A percentile compares a stretch with the other conserved stretches of the same genome.
Evolutionary conservation across 2,888 invertebrate species (phyloP).

Genomic region (Drosophila pullipes): DNA sequence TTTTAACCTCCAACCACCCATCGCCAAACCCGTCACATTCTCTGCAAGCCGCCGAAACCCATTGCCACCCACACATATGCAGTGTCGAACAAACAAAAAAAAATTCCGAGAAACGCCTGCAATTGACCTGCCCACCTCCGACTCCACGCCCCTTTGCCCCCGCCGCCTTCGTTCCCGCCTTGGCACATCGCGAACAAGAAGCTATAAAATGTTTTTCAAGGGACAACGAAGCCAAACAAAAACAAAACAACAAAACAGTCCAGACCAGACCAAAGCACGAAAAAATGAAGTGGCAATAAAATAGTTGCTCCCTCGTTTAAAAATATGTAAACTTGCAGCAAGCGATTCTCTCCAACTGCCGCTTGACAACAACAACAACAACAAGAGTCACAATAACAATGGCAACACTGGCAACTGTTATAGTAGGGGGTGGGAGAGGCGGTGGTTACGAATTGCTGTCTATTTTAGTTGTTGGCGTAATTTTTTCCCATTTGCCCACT

Average conservation of each 20-base stretch:
- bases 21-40: background rate
- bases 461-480: slow-evolving; percentile 74
- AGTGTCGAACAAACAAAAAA: slow-evolving; percentile 55
- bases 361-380: slow-evolving; percentile 36
- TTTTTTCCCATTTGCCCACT: slow-evolving; percentile 60
- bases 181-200: slow-evolving; percentile 33
- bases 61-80: slow-evolving; percentile 44
- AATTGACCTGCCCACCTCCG: slow-evolving; percentile 68
- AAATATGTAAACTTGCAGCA: slow-evolving; percentile 71
- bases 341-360: slow-evolving; percentile 17
- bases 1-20: slow-evolving; percentile 44
- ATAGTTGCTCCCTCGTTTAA: slow-evolving; percentile 69
- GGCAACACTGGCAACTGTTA: slow-evolving; percentile 43
- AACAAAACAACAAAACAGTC: slow-evolving; percentile 21
- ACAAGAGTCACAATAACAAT: slow-evolving; percentile 50
- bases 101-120: slow-evolving; percentile 76
- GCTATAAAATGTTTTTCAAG: slow-evolving; percentile 70
- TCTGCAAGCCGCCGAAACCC: slow-evolving; percentile 4
- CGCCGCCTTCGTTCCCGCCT: background rate
- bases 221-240: slow-evolving; percentile 44
- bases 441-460: slow-evolving; percentile 55
- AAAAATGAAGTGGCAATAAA: slow-evolving; percentile 37
- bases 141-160: background rate
- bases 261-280: background rate
- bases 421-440: background rate